Conservation (phyloP, 2,113 vertebrate genomes). For the Sturnus vulgaris region DNA sequence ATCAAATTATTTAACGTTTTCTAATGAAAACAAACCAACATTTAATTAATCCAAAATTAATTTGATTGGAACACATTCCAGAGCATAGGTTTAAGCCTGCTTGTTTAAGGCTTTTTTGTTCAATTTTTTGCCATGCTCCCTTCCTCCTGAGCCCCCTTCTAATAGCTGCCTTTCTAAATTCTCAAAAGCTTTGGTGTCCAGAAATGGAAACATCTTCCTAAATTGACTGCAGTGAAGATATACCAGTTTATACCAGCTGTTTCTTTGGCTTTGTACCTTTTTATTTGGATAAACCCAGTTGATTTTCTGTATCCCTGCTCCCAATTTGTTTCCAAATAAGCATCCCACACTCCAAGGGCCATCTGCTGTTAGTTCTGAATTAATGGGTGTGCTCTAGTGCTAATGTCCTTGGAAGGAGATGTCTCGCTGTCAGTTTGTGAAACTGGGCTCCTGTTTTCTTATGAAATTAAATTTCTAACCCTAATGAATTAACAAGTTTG, state of each 20-base stretch:
- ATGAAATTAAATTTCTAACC: not conserved
- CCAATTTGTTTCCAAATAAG: constrained; percentile 1
- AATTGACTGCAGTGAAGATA: not conserved
- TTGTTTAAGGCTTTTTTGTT: not conserved
- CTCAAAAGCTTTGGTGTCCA: not conserved
- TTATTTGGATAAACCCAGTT: not conserved
- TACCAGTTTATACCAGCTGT: not conserved
- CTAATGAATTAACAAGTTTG: not conserved
- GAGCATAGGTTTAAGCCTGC: not conserved
- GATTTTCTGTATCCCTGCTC: not conserved
- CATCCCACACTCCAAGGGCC: not conserved
- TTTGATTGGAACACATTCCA: not conserved
- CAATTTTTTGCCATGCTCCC: not conserved
- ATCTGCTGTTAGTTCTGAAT: constrained; percentile 27
- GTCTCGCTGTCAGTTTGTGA: not conserved
- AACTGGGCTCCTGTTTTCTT: not conserved
- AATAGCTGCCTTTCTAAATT: not conserved
- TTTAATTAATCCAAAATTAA: not conserved
- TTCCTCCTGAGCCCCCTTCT: not conserved
- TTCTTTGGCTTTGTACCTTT: not conserved
- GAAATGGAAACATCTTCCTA: not conserved
- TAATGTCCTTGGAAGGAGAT: not conserved
- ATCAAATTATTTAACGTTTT: not conserved
- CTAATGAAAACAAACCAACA: not conserved
- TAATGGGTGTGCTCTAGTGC: not conserved